Conservation (phyloP, 2,113 vertebrate genomes). For the Pontoporia blainvillei region DNA sequence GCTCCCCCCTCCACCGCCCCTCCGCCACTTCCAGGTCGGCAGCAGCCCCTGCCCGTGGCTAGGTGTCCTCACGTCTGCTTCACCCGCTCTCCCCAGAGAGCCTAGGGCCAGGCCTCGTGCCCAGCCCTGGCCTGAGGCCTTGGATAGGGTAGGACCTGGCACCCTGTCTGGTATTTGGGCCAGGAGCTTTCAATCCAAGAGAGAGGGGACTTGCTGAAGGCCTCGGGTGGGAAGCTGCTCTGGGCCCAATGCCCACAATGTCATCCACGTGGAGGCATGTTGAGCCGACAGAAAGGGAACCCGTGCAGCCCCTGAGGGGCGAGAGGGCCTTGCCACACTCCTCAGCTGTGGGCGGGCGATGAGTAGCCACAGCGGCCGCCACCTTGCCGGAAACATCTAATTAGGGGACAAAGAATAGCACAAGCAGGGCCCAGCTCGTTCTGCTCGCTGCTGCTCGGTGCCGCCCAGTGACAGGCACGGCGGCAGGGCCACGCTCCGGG, state of each 20-base stretch:
- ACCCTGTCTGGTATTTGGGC: neutral
- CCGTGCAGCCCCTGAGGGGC: neutral
- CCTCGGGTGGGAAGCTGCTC: neutral
- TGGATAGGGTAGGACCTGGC: neutral
- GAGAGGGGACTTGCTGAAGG: neutral
- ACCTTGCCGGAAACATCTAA: slow-evolving; percentile 70
- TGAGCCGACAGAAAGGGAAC: neutral
- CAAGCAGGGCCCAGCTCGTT: slow-evolving; percentile 50
- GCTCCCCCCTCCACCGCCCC: too few species aligned
- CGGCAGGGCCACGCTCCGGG: neutral
- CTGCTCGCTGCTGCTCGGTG: slow-evolving; percentile 41
- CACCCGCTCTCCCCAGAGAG: neutral
- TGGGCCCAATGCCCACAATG: neutral
- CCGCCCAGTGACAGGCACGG: neutral
- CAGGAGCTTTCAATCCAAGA: neutral
- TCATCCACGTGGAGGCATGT: neutral
- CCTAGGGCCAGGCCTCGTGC: neutral
- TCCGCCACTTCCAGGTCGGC: neutral
- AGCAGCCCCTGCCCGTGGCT: neutral
- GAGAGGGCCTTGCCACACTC: slow-evolving; percentile 18
- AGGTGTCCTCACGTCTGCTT: neutral
- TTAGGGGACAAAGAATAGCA: slow-evolving; percentile 58
- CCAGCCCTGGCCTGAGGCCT: neutral
- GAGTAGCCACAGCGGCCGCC: slow-evolving; percentile 28
- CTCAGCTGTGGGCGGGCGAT: slow-evolving; percentile 18